These are phyloP conservation scores for Aelia acuminata DNA, from an alignment of 2,888 invertebrate genomes.

Conservation along the genomic window DNA sequence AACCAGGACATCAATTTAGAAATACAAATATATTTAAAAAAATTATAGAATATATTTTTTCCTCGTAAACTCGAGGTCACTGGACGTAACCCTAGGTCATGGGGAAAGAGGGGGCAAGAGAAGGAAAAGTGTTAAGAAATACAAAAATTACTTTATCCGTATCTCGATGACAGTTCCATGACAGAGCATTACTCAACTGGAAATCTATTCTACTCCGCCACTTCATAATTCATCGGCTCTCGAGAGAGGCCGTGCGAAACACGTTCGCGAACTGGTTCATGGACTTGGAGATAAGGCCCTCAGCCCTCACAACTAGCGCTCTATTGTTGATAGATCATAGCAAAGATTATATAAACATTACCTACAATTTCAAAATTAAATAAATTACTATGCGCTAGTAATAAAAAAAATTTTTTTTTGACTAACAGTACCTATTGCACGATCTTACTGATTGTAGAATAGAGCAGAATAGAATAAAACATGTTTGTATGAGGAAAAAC, in stretches of 20 bases:
- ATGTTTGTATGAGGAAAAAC: too few relatives aligned
- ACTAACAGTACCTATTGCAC: too few relatives aligned
- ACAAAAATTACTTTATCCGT: slow-evolving; percentile 3
- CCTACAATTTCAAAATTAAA: background rate
- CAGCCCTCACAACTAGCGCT: background rate
- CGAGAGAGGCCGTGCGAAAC: background rate
- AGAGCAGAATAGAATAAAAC: too few relatives aligned
- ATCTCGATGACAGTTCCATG: slow-evolving; percentile 7
- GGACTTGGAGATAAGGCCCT: background rate
- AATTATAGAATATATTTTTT: too few relatives aligned
- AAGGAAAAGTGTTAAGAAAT: slow-evolving; percentile 2
- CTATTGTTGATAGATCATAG: slow-evolving; percentile 12
- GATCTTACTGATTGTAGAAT: too few relatives aligned
- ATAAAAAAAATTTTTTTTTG: too few relatives aligned
- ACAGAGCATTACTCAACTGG: slow-evolving; percentile 31
- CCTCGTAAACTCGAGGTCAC: too few relatives aligned
- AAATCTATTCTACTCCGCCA: background rate
- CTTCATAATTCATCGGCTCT: background rate
- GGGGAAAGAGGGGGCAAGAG: background rate
- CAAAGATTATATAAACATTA: background rate
- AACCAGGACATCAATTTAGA: too few relatives aligned
- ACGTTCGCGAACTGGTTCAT: slow-evolving; percentile 22
- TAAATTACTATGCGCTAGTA: too few relatives aligned
- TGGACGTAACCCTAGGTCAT: too few relatives aligned
- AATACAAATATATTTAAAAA: too few relatives aligned